A percentile compares a stretch with the other conserved stretches of the same genome.
phyloP scores from a whole-genome alignment of 1,140 invertebrate species.

The Ectropis grisescens region DNA sequence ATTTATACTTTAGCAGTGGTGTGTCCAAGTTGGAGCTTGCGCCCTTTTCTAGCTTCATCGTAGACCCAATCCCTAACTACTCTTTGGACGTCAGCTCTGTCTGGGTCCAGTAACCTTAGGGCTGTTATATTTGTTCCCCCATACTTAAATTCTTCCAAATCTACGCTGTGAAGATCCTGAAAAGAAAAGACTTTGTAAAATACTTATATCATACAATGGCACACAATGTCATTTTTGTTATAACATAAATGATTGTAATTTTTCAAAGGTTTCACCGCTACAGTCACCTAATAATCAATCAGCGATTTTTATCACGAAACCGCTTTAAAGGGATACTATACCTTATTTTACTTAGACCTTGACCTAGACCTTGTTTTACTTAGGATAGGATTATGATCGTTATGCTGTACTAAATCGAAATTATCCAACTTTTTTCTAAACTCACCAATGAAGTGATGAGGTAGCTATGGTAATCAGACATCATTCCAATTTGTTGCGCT shows the following conservation, averaged over 20 bases:
- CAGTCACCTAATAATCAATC: too few relatives aligned
- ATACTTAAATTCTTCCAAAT: conserved; percentile 94
- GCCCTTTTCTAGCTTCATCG: conserved; percentile 75
- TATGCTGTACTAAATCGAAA: too few relatives aligned
- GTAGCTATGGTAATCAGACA: conserved; percentile 94
- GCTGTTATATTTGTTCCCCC: conserved; percentile 94
- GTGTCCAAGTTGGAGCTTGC: conserved; percentile 74
- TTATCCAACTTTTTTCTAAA: neutral
- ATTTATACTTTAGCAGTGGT: conserved; percentile 70
- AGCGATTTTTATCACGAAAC: too few relatives aligned
- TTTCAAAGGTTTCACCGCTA: conserved; percentile 3
- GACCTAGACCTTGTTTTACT: too few relatives aligned
- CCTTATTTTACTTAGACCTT: too few relatives aligned
- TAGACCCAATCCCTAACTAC: conserved; percentile 86
- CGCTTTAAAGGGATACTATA: too few relatives aligned
- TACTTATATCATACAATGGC: too few relatives aligned
- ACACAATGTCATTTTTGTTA: too few relatives aligned
- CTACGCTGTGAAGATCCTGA: conserved; percentile 90
- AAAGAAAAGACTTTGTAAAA: neutral
- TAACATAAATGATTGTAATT: too few relatives aligned
- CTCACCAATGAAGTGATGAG: conserved; percentile 89
- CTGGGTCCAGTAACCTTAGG: conserved; percentile 86
- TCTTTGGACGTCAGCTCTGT: conserved; percentile 78
- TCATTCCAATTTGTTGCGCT: conserved; percentile 95
- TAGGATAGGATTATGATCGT: too few relatives aligned